phyloP scores from a whole-genome alignment of 2,888 invertebrate species.

The Chydorus sphaericus region DNA sequence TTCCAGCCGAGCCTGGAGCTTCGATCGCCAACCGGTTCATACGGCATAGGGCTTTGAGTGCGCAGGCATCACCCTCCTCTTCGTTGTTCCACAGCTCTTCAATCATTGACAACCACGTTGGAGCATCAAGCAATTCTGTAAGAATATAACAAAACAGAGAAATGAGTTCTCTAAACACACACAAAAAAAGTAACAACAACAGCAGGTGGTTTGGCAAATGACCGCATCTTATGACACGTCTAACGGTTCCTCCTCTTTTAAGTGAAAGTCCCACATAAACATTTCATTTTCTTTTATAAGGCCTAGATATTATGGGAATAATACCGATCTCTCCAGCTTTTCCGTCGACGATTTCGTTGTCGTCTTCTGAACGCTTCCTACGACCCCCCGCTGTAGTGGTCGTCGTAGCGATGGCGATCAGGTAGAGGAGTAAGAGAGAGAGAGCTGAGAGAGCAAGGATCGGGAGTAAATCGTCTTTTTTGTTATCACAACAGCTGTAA shows the following conservation, averaged over 20 bases:
- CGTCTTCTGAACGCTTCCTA: not conserved
- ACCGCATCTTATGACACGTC: too few relatives aligned
- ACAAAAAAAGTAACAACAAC: too few relatives aligned
- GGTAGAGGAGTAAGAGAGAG: constrained; percentile 11
- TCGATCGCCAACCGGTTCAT: constrained; percentile 14
- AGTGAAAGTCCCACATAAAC: too few relatives aligned
- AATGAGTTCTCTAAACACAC: too few relatives aligned
- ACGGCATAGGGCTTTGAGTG: constrained; percentile 14
- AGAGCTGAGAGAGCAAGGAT: constrained; percentile 12
- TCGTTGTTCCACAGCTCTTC: constrained; percentile 13
- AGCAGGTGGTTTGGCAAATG: too few relatives aligned
- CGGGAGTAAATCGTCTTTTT: constrained; percentile 12
- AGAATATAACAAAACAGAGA: not conserved
- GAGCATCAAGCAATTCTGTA: constrained; percentile 12
- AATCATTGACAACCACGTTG: constrained; percentile 14
- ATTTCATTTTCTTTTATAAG: too few relatives aligned
- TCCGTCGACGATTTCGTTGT: not conserved
- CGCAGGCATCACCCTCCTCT: constrained; percentile 10
- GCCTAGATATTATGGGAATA: too few relatives aligned
- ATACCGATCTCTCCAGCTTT: not conserved
- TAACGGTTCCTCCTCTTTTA: too few relatives aligned
- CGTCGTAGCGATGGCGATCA: constrained; percentile 12
- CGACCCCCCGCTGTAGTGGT: constrained; percentile 1
- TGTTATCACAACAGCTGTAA: constrained; percentile 5
- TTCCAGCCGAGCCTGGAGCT: constrained; percentile 9